A percentile compares a stretch with the other conserved stretches of the same genome.
These are phyloP conservation scores for Danio aesculapii DNA, from an alignment of 2,797 vertebrate species.

Conservation along the genomic window DNA sequence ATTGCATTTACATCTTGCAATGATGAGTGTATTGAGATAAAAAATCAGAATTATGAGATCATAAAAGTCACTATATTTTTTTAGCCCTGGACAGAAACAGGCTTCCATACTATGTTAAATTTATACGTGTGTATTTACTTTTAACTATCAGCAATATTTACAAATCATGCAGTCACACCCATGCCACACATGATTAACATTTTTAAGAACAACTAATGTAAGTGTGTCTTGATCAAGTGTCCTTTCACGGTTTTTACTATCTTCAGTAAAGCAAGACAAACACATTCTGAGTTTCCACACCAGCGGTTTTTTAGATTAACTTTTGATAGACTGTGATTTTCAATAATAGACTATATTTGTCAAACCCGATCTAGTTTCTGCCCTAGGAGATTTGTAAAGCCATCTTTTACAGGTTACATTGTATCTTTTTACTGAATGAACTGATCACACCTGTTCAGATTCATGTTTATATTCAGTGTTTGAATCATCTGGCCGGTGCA, in stretches of 20 bases:
- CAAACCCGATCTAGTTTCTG: neutral
- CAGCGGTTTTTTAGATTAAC: constrained; percentile 24
- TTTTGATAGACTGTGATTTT: constrained; percentile 11
- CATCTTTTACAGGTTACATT: constrained; percentile 23
- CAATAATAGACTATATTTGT: neutral
- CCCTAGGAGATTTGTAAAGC: constrained; percentile 7
- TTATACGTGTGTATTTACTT: constrained; percentile 1
- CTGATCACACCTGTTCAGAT: constrained; percentile 5
- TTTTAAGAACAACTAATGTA: constrained; percentile 6
- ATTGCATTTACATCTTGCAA: too few relatives aligned
- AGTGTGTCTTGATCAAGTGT: constrained; percentile 22
- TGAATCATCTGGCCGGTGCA: neutral
- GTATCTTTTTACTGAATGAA: constrained; percentile 11
- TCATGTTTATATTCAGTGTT: constrained; percentile 14
- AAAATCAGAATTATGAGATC: too few relatives aligned
- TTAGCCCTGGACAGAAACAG: too few relatives aligned
- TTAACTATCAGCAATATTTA: constrained; percentile 31
- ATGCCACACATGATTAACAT: constrained; percentile 3
- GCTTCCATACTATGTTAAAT: too few relatives aligned
- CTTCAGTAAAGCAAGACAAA: neutral
- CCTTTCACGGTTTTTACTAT: constrained; percentile 26
- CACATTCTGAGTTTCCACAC: constrained; percentile 6
- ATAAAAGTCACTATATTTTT: too few relatives aligned
- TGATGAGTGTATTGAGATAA: too few relatives aligned
- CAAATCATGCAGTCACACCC: neutral